phyloP scores from a whole-genome alignment of 2,113 vertebrate genomes.

The Labeo catla region DNA sequence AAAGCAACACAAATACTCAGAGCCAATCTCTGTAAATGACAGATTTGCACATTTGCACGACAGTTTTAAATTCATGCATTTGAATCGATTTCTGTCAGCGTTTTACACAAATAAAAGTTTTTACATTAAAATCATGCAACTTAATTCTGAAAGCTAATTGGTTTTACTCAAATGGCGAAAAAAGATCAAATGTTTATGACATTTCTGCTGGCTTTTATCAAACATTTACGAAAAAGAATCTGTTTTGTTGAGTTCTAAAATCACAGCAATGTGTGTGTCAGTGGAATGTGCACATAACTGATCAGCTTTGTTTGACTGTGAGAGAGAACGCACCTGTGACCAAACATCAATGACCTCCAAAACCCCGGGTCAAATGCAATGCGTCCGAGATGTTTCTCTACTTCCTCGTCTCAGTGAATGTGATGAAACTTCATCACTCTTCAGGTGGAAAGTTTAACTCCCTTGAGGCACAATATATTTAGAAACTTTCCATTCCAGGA shows the following conservation, averaged over 20 bases:
- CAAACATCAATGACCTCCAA: not conserved
- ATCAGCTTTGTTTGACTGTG: conserved; percentile 40
- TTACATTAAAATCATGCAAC: not conserved
- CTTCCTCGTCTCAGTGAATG: not conserved
- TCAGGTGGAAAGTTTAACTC: conserved; percentile 35
- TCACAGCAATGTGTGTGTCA: not conserved
- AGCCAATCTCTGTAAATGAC: not conserved
- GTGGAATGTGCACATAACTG: conserved; percentile 52
- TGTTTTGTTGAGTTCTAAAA: not conserved
- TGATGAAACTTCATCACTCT: conserved; percentile 40
- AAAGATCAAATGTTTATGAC: not conserved
- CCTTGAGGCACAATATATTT: conserved; percentile 24
- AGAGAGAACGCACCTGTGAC: conserved; percentile 17
- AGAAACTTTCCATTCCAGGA: conserved; percentile 19
- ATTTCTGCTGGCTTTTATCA: not conserved
- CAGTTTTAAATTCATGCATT: not conserved
- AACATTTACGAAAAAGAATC: not conserved
- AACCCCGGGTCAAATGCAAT: conserved; percentile 1
- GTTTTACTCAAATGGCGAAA: not conserved
- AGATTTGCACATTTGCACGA: not conserved
- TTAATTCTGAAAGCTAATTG: not conserved
- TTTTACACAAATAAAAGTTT: not conserved
- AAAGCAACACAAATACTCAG: not conserved
- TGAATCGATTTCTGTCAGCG: not conserved
- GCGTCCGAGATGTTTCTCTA: not conserved